Evolutionary conservation across 2,797 vertebrate species (phyloP), one percentile per base, ranked within the genome.

Genomic region (Aplochiton taeniatus): DNA sequence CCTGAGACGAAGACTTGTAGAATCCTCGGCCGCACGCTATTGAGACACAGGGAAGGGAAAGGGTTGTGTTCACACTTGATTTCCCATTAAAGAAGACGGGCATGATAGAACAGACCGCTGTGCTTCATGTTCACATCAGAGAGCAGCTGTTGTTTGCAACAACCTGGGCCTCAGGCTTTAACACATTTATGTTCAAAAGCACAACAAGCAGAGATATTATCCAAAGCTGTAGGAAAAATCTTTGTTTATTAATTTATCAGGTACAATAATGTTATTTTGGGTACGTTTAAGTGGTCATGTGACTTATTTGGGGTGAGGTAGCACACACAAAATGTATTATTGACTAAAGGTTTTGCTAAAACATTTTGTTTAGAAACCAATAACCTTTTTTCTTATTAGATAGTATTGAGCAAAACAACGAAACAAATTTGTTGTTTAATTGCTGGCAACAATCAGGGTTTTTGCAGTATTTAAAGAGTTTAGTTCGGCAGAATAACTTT

Each of bases 1-100:
- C 97, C 92, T 98, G 97, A 31, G 97, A 99, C 61, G 96, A 98
- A 42, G 95, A 98, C 89, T 98, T 99, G 92, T 98, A 99, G 94
- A 98, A 98, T 61, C 97, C 96, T 69, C 95, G 95, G 20, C 96
- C 93, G 72, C 97, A 99, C 17, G 97, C 97, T 98, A 87, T 65
- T 31, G 10, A 43, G 11, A 42, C 2, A 61, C 4, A 61, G 43
- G 10, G 44, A 55, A 45, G 48, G 13, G n/a, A 79, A 74, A 82
- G 58, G 74, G 82, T 76, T 56, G 11, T 16, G 76, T 70, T 65
- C 53, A 71, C 75, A 86, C 72, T 70, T 73, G 72, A 73, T 72
- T 82, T 84, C 77, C 58, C 77, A 81, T 74, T 63, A 70, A n/a
- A 48, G 65, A 58, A 54, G 51, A 46, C 73, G 63, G 82, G 65